Evolutionary conservation across 1,140 invertebrate genomes (phyloP).

Genomic region (Drosophila ercepeae): DNA sequence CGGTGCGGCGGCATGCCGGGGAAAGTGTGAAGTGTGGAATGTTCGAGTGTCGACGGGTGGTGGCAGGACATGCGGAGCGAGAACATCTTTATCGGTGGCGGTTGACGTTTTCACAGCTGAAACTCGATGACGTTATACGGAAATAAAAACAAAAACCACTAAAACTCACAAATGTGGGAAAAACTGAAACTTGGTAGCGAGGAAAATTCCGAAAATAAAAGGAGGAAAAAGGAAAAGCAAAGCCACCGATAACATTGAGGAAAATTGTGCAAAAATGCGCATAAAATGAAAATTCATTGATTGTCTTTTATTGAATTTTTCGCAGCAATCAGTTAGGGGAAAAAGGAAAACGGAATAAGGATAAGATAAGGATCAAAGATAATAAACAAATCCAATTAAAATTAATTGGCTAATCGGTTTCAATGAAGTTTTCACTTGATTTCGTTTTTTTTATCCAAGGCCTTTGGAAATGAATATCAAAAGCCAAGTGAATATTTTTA

Average conservation of each 20-base stretch:
- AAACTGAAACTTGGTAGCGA: conserved; percentile 11
- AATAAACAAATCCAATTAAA: conserved; percentile 43
- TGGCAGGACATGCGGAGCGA: conserved; percentile 1
- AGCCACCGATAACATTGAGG: conserved; percentile 40
- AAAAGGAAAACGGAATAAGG: background rate
- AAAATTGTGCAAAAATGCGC: conserved; percentile 67
- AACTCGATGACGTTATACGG: conserved; percentile 74
- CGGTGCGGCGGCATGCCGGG: conserved; percentile 1
- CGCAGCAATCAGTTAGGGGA: conserved; percentile 8
- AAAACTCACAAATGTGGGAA: conserved; percentile 44
- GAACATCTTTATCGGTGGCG: conserved; percentile 1
- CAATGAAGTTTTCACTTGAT: background rate
- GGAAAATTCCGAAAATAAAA: conserved; percentile 29
- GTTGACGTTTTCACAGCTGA: conserved; percentile 52
- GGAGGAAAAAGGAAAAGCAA: conserved; percentile 24
- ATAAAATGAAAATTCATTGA: conserved; percentile 76
- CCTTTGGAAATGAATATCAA: background rate
- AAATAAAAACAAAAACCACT: conserved; percentile 64
- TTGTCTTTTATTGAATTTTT: conserved; percentile 69
- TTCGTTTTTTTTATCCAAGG: background rate
- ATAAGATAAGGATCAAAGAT: background rate
- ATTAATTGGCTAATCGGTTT: conserved; percentile 48
- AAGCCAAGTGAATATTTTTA: background rate
- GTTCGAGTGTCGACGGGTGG: conserved; percentile 20
- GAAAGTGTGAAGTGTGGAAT: conserved; percentile 60